A percentile compares a stretch with the other conserved stretches of the same genome.
These are phyloP conservation scores for Branchinecta sandiegonensis DNA, from an alignment of 2,888 invertebrate species.

Conservation along the genomic window DNA sequence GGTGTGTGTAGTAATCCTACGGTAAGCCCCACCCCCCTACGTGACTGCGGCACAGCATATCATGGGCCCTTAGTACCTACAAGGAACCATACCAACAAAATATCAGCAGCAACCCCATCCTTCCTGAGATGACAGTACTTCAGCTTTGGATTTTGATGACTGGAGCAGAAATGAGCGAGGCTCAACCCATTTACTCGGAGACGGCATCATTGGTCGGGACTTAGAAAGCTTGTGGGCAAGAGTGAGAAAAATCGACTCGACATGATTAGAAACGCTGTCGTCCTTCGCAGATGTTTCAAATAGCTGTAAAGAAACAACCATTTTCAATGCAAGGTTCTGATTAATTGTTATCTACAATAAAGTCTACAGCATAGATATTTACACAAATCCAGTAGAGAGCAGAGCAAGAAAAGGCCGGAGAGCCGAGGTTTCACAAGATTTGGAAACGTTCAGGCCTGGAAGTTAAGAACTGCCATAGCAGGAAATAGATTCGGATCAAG, in stretches of 20 bases:
- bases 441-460: too few relatives aligned
- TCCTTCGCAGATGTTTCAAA: conserved; percentile 69
- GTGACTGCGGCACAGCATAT: too few relatives aligned
- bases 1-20: too few relatives aligned
- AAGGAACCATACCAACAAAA: too few relatives aligned
- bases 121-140: too few relatives aligned
- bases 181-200: neutral
- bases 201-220: conserved; percentile 44
- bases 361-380: neutral
- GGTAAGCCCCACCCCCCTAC: too few relatives aligned
- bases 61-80: too few relatives aligned
- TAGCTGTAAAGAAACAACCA: conserved; percentile 35
- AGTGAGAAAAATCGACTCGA: conserved; percentile 68
- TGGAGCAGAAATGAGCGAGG: neutral
- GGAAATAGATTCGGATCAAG: too few relatives aligned
- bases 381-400: neutral
- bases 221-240: conserved; percentile 59
- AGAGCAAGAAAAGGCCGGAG: too few relatives aligned
- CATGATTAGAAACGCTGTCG: conserved; percentile 55
- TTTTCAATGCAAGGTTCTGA: conserved; percentile 8
- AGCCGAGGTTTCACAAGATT: too few relatives aligned
- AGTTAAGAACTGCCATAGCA: too few relatives aligned
- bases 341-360: neutral
- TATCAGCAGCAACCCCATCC: too few relatives aligned
- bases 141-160: neutral